Percentiles rank a stretch among this genome's conserved stretches.
Conservation (phyloP, 2,113 vertebrate genomes). For the Myocastor coypus region DNA sequence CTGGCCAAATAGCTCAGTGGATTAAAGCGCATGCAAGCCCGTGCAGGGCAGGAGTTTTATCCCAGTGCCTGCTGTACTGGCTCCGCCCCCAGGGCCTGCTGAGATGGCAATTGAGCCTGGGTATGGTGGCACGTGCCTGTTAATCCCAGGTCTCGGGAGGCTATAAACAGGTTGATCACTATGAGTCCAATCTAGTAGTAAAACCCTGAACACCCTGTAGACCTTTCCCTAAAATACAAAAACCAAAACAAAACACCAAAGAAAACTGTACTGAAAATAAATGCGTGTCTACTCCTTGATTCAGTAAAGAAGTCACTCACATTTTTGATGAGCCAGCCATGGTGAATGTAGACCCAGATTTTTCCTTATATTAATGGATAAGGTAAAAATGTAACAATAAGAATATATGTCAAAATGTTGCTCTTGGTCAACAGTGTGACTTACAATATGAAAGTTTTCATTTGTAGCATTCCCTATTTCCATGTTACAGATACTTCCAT, state of each 20-base stretch:
- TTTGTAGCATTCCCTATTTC: neutral
- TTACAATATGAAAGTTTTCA: neutral
- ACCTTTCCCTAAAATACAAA: too few species aligned
- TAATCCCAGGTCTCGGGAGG: too few species aligned
- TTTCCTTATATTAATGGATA: constrained; percentile 8
- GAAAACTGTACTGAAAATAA: neutral
- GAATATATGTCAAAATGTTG: neutral
- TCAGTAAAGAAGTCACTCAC: constrained; percentile 4
- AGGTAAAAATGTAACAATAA: neutral
- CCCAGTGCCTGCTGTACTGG: too few species aligned
- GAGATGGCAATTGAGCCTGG: too few species aligned
- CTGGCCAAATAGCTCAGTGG: too few species aligned
- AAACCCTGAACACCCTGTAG: too few species aligned
- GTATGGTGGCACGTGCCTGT: too few species aligned
- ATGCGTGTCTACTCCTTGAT: neutral
- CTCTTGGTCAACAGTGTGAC: neutral
- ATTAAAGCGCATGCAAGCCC: too few species aligned
- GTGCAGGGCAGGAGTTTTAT: too few species aligned
- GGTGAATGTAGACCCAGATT: neutral
- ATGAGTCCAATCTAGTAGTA: too few species aligned
- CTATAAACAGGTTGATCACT: too few species aligned
- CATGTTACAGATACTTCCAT: neutral
- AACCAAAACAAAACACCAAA: neutral
- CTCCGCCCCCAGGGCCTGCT: too few species aligned
- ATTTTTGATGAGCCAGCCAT: neutral